Evolutionary conservation across 2,797 vertebrate species (phyloP), one percentile per base, ranked within the genome.

Genomic region (Urocyon cinereoargenteus): DNA sequence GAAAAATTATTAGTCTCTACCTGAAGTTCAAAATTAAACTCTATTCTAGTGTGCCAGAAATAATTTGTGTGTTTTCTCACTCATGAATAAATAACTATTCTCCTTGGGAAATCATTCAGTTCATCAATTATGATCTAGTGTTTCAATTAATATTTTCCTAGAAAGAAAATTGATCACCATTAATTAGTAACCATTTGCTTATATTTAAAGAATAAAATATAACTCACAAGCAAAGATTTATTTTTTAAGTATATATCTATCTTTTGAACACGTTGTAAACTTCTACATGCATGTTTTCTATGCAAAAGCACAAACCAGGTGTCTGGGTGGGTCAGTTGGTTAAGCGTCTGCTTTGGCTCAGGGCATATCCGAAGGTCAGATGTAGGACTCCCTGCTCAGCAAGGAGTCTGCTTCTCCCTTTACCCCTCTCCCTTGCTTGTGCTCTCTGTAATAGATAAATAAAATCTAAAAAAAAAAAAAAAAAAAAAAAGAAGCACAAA

Each of bases 41-140:
- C 45, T 81, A 72, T 90, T 96, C 55, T 95, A 87, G 45, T 82
- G 15, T 84, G 28, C 61, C 49, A 93, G 57, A 97, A 97, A 96
- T 97, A 96, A 94, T 91, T 96, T 94, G 26, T 85, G 55, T 82
- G 53, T 93, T 96, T 95, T 91, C 70, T 18, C 88, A 66, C 55
- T 98, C 84, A 96, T 96, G 87, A 97, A 89, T 93, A 97, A 98
- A 75, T 86, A 94, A 93, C 2, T 53, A 40, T 64, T 94, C n/a
- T 89, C 86, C 28, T 89, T 79, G 10, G n/a, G 13, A 36, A 97
- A 78, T 73, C 8, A n/a, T 73, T 90, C 19, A 64, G 28, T 64
- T 90, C 57, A 96, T 70, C 75, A 93, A 90, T 92, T 89, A 97
- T 59, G 66, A 92, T 70, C 34, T 84, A 84, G 1, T 26, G 19